Evolutionary conservation across 1,140 invertebrate species (phyloP).

Genomic region (Papilio xuthus): DNA sequence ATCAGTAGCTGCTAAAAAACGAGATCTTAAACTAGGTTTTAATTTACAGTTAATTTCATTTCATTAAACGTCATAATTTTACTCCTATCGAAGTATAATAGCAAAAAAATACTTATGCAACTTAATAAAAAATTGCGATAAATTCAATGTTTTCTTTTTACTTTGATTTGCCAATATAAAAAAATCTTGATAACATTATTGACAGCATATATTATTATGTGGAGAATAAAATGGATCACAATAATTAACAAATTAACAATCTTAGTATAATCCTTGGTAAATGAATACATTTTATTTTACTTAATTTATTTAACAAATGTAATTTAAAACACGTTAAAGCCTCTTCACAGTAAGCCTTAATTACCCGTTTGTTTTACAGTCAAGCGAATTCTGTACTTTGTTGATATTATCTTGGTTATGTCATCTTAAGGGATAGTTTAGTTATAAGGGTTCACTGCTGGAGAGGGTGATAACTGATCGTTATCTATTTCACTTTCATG

Average conservation of each 20-base stretch:
- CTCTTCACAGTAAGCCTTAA: not conserved
- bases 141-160: not conserved
- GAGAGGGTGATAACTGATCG: slow-evolving; percentile 48
- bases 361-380: not conserved
- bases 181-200: no score
- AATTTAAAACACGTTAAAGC: not conserved
- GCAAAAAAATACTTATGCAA: not conserved
- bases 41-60: not conserved
- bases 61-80: not conserved
- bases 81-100: not conserved
- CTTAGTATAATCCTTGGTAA: no score
- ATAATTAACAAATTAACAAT: no score
- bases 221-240: no score
- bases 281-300: not conserved
- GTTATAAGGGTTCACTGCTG: slow-evolving; percentile 49
- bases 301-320: not conserved
- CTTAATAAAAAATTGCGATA: not conserved
- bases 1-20: not conserved
- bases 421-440: slow-evolving; percentile 56
- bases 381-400: slow-evolving; percentile 52
- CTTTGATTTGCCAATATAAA: no score
- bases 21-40: not conserved
- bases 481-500: slow-evolving; percentile 45
- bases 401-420: slow-evolving; percentile 53
- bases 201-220: no score